Evolutionary conservation across 2,113 vertebrate species (phyloP).

Genomic region (Corythaeola cristata): DNA sequence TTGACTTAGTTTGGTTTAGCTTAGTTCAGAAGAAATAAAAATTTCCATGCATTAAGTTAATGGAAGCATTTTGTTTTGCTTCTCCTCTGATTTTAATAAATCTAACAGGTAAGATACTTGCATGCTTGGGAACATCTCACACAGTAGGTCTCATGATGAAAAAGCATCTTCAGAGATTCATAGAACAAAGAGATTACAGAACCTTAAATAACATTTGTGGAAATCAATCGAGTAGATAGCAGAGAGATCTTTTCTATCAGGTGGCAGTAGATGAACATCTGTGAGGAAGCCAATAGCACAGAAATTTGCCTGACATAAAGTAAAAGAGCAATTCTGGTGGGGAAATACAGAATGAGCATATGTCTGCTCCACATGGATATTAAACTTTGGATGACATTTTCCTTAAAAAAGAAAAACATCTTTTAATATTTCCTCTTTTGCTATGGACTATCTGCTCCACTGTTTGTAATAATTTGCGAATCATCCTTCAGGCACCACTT

Average conservation of each 20-base stretch:
- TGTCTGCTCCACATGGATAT: background rate
- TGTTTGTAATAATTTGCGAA: background rate
- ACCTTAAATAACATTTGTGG: background rate
- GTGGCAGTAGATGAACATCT: background rate
- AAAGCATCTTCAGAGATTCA: background rate
- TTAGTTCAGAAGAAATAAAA: background rate
- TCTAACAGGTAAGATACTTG: background rate
- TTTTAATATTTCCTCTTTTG: conserved; percentile 18
- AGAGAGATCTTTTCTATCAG: background rate
- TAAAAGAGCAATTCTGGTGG: background rate
- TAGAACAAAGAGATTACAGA: background rate
- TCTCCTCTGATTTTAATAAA: background rate
- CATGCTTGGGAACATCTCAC: background rate
- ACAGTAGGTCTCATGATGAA: background rate
- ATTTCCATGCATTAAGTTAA: background rate
- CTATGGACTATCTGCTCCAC: background rate
- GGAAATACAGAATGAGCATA: background rate
- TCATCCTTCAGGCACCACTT: background rate
- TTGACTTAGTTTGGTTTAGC: background rate
- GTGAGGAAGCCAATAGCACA: background rate
- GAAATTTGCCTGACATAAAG: background rate
- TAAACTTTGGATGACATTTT: conserved; percentile 21
- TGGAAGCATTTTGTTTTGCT: background rate
- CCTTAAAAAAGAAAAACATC: background rate
- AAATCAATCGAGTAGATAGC: background rate